phyloP scores from a whole-genome alignment of 2,888 invertebrate genomes.

The Drosophila atripex region DNA sequence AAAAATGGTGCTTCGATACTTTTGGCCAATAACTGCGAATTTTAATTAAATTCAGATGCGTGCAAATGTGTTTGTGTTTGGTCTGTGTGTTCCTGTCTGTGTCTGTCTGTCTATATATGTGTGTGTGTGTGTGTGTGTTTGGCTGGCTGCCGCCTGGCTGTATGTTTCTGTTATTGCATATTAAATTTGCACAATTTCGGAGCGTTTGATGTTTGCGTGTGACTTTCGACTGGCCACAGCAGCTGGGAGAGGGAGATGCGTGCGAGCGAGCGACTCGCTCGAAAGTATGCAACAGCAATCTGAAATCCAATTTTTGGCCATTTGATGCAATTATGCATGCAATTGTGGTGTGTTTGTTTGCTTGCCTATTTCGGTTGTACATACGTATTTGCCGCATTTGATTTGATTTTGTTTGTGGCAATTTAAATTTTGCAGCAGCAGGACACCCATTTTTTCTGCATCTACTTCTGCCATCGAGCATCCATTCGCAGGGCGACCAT shows the following conservation, averaged over 20 bases:
- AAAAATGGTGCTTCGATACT: constrained; percentile 53
- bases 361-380: constrained; percentile 12
- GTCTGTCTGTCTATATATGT: too few species aligned
- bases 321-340: constrained; percentile 76
- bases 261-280: constrained; percentile 18
- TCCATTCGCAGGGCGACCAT: constrained; percentile 49
- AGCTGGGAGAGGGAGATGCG: constrained; percentile 34
- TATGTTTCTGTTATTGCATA: constrained; percentile 57
- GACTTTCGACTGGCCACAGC: constrained; percentile 64
- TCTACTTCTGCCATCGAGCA: constrained; percentile 28
- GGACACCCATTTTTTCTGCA: constrained; percentile 3
- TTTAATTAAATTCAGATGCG: constrained; percentile 76
- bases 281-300: constrained; percentile 63
- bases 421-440: constrained; percentile 50
- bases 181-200: constrained; percentile 67
- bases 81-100: constrained; percentile 5
- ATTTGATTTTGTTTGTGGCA: constrained; percentile 71
- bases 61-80: constrained; percentile 35
- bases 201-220: constrained; percentile 64
- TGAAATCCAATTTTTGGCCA: constrained; percentile 68
- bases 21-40: constrained; percentile 70
- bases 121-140: constrained; percentile 22
- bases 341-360: constrained; percentile 59
- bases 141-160: constrained; percentile 12
- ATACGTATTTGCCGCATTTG: constrained; percentile 56